Evolutionary conservation across 2,888 invertebrate species (phyloP).

Genomic region (Drosophila maculinotata): DNA sequence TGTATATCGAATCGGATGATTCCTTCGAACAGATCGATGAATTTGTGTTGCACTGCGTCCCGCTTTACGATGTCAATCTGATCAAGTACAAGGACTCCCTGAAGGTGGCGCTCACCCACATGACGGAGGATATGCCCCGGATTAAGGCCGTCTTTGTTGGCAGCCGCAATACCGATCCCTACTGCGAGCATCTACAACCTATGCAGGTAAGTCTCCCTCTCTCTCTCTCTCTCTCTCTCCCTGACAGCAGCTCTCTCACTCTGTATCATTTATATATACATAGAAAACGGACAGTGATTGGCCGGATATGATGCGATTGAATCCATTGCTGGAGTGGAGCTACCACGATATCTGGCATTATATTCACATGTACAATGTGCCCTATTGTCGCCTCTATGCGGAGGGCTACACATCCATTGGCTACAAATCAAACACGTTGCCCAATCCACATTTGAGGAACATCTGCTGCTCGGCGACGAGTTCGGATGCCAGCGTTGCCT

Average conservation of each 20-base stretch:
- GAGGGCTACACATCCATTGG: conserved; percentile 96
- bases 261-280: neutral
- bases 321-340: conserved; percentile 96
- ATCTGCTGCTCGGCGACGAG: conserved; percentile 47
- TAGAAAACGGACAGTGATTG: conserved; percentile 94
- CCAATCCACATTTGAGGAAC: conserved; percentile 90
- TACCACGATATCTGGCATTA: conserved; percentile 97
- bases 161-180: conserved; percentile 94
- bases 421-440: conserved; percentile 91
- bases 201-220: conserved; percentile 87
- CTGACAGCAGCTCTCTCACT: neutral
- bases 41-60: conserved; percentile 90
- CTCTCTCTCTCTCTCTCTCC: too few species aligned
- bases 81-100: conserved; percentile 89
- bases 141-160: conserved; percentile 97
- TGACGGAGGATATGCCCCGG: conserved; percentile 87
- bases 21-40: conserved; percentile 94
- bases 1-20: conserved; percentile 92
- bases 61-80: conserved; percentile 91
- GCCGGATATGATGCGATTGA: conserved; percentile 95
- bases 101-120: conserved; percentile 88
- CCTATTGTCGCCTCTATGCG: conserved; percentile 97
- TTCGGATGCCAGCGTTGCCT: neutral
- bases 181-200: conserved; percentile 88
- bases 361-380: conserved; percentile 90